Evolutionary conservation across 1,140 invertebrate genomes (phyloP).

Genomic region (Drosophila sturtevanti): DNA sequence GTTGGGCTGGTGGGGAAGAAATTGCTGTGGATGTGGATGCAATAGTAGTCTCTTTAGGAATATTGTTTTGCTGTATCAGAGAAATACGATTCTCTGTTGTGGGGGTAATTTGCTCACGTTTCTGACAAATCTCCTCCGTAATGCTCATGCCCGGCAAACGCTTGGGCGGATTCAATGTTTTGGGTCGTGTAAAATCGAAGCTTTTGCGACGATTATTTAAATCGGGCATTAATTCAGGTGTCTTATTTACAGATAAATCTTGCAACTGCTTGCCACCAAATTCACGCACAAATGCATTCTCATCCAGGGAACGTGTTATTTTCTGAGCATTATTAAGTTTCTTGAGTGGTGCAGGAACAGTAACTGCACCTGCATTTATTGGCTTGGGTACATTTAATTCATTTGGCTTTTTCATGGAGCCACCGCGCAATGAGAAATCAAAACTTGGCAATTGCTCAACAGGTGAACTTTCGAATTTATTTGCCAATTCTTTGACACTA

Average conservation of each 20-base stretch:
- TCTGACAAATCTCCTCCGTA: conserved; percentile 71
- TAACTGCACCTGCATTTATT: conserved; percentile 31
- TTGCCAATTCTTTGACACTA: conserved; percentile 85
- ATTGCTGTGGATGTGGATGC: neutral
- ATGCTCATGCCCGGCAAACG: conserved; percentile 84
- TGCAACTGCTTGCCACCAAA: conserved; percentile 83
- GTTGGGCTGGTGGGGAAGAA: neutral
- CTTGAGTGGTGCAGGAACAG: conserved; percentile 65
- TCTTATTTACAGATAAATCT: conserved; percentile 74
- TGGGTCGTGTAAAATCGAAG: conserved; percentile 83
- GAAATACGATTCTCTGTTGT: conserved; percentile 86
- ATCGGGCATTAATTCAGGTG: conserved; percentile 66
- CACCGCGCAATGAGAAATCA: conserved; percentile 67
- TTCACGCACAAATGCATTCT: conserved; percentile 87
- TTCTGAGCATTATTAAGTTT: conserved; percentile 85
- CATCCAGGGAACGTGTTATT: conserved; percentile 88
- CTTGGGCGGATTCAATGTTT: conserved; percentile 84
- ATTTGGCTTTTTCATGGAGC: conserved; percentile 69
- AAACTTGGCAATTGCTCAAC: conserved; percentile 78
- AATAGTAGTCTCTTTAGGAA: conserved; percentile 43
- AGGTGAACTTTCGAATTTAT: conserved; percentile 85
- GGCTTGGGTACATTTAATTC: conserved; percentile 45
- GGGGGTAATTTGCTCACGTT: conserved; percentile 82
- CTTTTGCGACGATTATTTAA: conserved; percentile 80
- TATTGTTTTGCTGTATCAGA: conserved; percentile 84